Evolutionary conservation across 2,888 invertebrate genomes (phyloP), one percentile per base, ranked within the genome.

Genomic region (Acanthosoma haemorrhoidale): DNA sequence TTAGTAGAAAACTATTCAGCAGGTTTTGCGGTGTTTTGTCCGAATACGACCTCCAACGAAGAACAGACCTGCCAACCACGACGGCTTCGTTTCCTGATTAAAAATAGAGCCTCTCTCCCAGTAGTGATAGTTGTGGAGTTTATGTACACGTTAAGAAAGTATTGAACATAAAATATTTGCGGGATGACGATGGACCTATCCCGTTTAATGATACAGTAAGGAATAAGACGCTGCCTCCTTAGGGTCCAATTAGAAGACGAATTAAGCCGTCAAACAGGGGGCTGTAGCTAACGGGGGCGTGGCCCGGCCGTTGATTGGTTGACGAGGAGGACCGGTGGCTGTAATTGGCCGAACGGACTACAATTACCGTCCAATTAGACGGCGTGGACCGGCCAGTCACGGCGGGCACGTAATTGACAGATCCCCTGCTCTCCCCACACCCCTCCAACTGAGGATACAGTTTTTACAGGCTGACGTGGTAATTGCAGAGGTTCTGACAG

Each of bases 301-400:
- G 21, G 13, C 34, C 8, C 59, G 3, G 32, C 31, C 21, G 25
- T 39, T 32, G 34, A 39, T 36, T 57, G 32, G 29, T 34, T 51
- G 31, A 25, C 15, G 25, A 25, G 38, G 21, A 61, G 34, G 32
- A 34, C 61, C 34, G 59, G 16, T 32, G 34, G 31, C 34, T 60
- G 43, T 60, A 39, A 57, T 18, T 43, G 51, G 36, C 41, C 51
- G 67, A 43, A 38, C 58, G 66, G 38, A 41, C 70, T 43, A 67
- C 70, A 71, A 70, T 70, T 67, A 39, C 68, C 70, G 70, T 70
- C 63, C 70, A 63, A 63, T 63, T 63, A 63, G 36, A 39, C 15
- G 11, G 59, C 3, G 31, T 31, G 59, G 32, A 32, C 59, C 36
- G 61, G 21, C 61, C 36, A 61, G 61, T 61, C 61, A 61, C 61